phyloP scores from a whole-genome alignment of 2,888 invertebrate species.

The Micropterix aruncella region DNA sequence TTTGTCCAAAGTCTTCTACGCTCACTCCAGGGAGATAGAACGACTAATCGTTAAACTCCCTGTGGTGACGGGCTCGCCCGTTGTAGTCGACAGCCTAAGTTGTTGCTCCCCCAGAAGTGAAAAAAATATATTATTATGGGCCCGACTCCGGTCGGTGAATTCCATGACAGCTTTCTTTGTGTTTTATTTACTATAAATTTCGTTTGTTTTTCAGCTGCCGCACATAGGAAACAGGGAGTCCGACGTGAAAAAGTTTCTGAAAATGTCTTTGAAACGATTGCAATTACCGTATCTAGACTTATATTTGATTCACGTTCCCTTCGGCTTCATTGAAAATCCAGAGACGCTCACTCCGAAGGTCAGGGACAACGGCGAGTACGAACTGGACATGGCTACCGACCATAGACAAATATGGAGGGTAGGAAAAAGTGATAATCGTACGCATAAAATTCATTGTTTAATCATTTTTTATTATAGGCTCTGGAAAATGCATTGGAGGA shows the following conservation, averaged over 20 bases:
- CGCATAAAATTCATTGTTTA: slow-evolving; percentile 33
- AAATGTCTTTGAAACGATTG: slow-evolving; percentile 46
- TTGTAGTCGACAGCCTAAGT: too few species aligned
- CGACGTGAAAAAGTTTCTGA: slow-evolving; percentile 50
- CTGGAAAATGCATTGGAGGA: slow-evolving; percentile 55
- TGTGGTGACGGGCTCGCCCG: too few species aligned
- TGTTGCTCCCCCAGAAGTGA: too few species aligned
- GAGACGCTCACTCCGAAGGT: slow-evolving; percentile 37
- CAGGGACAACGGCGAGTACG: slow-evolving; percentile 42
- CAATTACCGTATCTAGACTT: slow-evolving; percentile 60
- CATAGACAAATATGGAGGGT: slow-evolving; percentile 61
- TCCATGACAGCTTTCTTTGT: too few species aligned
- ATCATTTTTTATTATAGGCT: slow-evolving; percentile 27
- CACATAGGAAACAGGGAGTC: slow-evolving; percentile 51
- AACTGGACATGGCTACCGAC: slow-evolving; percentile 46
- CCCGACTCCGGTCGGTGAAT: too few species aligned
- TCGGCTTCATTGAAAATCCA: slow-evolving; percentile 45
- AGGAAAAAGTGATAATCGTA: slow-evolving; percentile 10
- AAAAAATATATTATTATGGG: too few species aligned
- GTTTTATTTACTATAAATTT: neutral
- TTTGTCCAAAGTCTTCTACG: too few species aligned
- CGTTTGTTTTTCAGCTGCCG: slow-evolving; percentile 40
- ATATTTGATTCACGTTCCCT: slow-evolving; percentile 66
- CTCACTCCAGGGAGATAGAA: too few species aligned
- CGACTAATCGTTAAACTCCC: too few species aligned